Evolutionary conservation across 2,888 invertebrate species (phyloP), one percentile per base, ranked within the genome.

Genomic region (Oithona nana): DNA sequence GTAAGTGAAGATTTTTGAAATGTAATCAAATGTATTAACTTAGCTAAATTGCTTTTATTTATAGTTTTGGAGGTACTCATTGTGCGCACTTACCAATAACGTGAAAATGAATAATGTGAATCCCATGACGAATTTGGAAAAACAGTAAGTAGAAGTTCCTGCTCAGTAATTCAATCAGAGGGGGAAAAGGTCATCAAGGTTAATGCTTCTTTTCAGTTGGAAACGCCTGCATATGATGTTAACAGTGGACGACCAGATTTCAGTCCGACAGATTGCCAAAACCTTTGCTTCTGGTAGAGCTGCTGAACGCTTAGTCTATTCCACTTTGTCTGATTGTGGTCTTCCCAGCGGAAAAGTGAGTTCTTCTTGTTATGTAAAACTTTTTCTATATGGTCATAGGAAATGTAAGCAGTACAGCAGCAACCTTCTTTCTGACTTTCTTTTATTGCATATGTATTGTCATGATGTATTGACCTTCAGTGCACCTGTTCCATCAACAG

Each of bases 251-350:
- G 90, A 93, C 49, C 92, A 93, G 76, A 94, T 98, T 64, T 95
- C 97, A 1, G 93, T 97, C 1, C 88, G 92, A 77, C 88, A 90
- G 58, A 86, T 98, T 39, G 92, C 94, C 63, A 80, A 90, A 71
- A 98, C 97, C 64, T 98, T 98, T 76, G 95, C 97, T 1, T 97
- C 97, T 20, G 98, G 98, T 39, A 94, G 94, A 78, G n/a, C n/a
- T n/a, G 94, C 95, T 3, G 98, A 98, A 76, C 95, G 93, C 75
- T 79, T 95, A 73, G 92, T 98, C 48, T 95, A 95, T 77, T 94
- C 95, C 72, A 92, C 90, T 74, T 79, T 98, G 67, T 83, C 86
- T 61, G 97, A 97, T 71, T 79, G 95, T 66, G 90, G 86, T 28
- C 80, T 99, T 66, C 94, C 97, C 0, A 86, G 87, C 65, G 94